These are phyloP conservation scores for Drosophila neocordata DNA, from an alignment of 1,140 invertebrate species.

Conservation along the genomic window DNA sequence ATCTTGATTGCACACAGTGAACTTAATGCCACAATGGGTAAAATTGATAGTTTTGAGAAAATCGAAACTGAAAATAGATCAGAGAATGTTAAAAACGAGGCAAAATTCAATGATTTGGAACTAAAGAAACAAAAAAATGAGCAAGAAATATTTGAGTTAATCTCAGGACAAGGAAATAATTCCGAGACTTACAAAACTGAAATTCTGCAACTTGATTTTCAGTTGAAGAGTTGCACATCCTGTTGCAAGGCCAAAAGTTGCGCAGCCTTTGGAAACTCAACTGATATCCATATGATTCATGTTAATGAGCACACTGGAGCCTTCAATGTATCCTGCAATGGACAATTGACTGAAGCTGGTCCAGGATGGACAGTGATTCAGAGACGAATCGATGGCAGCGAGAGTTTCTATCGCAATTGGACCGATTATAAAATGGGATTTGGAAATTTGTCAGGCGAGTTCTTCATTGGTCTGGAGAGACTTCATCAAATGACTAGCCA, in stretches of 20 bases:
- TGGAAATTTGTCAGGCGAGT: conserved; percentile 45
- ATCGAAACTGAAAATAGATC: too few species aligned
- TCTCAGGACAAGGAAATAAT: not conserved
- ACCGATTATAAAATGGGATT: conserved; percentile 44
- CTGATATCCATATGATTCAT: conserved; percentile 3
- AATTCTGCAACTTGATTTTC: not conserved
- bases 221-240: not conserved
- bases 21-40: not conserved
- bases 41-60: not conserved
- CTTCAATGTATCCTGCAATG: conserved; percentile 31
- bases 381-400: conserved; percentile 39
- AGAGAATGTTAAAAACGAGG: too few species aligned
- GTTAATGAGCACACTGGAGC: conserved; percentile 1
- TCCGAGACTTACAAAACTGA: not conserved
- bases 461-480: conserved; percentile 53
- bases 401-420: conserved; percentile 43
- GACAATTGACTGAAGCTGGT: conserved; percentile 4
- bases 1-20: not conserved
- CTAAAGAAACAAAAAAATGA: not conserved
- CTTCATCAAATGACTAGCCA: conserved; percentile 38
- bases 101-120: too few species aligned
- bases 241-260: conserved; percentile 16
- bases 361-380: conserved; percentile 48
- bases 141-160: not conserved
- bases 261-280: conserved; percentile 4